A percentile compares a stretch with the other conserved stretches of the same genome.
These are phyloP conservation scores for Chunga burmeisteri DNA, from an alignment of 2,113 vertebrate genomes.

Conservation along the genomic window DNA sequence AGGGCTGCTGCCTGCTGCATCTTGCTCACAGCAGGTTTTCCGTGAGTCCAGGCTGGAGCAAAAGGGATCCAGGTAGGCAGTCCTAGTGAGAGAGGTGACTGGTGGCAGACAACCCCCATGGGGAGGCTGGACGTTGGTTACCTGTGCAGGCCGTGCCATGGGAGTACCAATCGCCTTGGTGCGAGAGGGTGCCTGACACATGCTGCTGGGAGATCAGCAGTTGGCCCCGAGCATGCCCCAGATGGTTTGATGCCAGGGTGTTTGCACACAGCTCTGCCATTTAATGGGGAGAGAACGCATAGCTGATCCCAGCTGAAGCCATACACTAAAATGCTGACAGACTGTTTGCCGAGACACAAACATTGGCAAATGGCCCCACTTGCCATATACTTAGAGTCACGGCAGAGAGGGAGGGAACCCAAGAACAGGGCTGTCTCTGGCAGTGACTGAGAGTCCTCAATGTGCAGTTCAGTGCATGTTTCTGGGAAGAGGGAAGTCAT, in stretches of 20 bases:
- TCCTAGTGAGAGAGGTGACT: background rate
- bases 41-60: background rate
- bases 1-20: background rate
- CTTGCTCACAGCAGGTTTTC: background rate
- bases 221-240: conserved; percentile 36
- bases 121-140: background rate
- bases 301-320: conserved; percentile 65
- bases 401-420: background rate
- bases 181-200: background rate
- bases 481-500: background rate
- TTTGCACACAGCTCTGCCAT: conserved; percentile 64
- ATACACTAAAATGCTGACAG: conserved; percentile 47
- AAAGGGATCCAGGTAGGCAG: background rate
- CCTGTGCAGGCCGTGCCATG: accelerated
- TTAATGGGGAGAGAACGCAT: conserved; percentile 54
- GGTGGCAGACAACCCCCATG: background rate
- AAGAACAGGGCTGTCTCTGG: conserved; percentile 20
- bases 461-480: background rate
- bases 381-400: conserved; percentile 32
- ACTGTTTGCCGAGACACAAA: conserved; percentile 65
- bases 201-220: conserved; percentile 19
- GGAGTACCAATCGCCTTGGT: background rate
- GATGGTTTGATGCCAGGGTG: conserved; percentile 54
- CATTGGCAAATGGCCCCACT: conserved; percentile 56
- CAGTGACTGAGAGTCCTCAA: background rate